Base-by-base conservation (phyloP, 2,113 vertebrate species). In the Scomber colias region DNA sequence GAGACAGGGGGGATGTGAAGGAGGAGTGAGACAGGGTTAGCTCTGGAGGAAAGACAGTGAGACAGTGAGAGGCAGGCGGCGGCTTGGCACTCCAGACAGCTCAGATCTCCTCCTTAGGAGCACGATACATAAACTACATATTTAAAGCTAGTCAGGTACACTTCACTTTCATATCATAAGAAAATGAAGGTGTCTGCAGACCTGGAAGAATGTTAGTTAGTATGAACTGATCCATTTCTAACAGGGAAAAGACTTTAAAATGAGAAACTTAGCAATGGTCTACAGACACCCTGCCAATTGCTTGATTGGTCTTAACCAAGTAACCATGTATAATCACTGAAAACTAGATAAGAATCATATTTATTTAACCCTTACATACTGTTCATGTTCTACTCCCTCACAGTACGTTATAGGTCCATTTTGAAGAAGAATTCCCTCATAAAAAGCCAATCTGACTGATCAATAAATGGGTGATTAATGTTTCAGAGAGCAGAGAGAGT, bases 31-130 rank as follows among this genome's bases (percentile, higher is more conserved):
- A 82, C 48, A 51, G 81, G 63, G 63, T 84, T 77, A 83, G 71
- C 54, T 61, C 40, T 71, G 62, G 79, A 86, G 65, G 65, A 85
- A 27, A 82, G 65, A 77, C 27, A 21, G 78, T 60, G 68, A 82
- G 69, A 71, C 49, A 75, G 73, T 78, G 87, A 79, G 82, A 79
- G 50, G 56, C 1, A 65, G 65, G 30, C 21, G 54, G 63, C 17
- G 82, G 48, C 44, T 46, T 60, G 45, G 15, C 46, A 27, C 40
- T 53, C 46, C 48, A 60, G 12, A 51, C 17, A 68, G 17, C 56
- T 79, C 19, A 64, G 45, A 64, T 51, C 35, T 75, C 48, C 12
- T 63, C 27, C 27, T 19, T 2, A 55, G 12, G 51, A 44, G n/a
- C 48, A 35, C 0, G 0, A 69, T 7, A 56, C 62, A 67, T 48